Evolutionary conservation across 2,888 invertebrate genomes (phyloP).

Genomic region (Agonum fuliginosum): DNA sequence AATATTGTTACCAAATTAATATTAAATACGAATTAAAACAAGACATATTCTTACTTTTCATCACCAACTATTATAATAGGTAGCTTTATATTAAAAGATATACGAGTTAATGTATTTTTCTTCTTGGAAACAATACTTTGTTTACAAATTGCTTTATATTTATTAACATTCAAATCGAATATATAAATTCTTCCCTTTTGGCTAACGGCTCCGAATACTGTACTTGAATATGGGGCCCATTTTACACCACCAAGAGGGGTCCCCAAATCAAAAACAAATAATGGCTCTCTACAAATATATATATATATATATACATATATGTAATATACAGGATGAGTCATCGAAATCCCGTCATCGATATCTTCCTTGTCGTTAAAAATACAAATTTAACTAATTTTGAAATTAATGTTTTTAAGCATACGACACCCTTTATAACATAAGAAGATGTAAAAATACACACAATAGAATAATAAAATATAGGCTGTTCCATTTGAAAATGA

Average conservation of each 20-base stretch:
- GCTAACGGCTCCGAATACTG: conserved; percentile 95
- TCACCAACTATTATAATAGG: conserved; percentile 92
- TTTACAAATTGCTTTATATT: conserved; percentile 91
- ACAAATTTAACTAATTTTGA: no score
- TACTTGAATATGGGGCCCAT: conserved; percentile 98
- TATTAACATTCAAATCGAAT: conserved; percentile 93
- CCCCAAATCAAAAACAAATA: conserved; percentile 94
- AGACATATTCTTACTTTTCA: conserved; percentile 85
- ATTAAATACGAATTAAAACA: no score
- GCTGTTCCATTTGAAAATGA: no score
- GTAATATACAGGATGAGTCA: no score
- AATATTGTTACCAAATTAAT: no score
- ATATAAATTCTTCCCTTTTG: conserved; percentile 91
- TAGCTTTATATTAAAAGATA: conserved; percentile 86
- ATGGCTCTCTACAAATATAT: conserved; percentile 83
- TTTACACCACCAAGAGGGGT: conserved; percentile 94
- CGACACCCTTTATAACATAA: no score
- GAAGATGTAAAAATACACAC: no score
- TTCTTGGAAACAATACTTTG: conserved; percentile 92
- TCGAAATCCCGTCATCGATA: no score
- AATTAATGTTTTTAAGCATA: no score
- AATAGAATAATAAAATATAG: no score
- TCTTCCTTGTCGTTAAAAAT: no score
- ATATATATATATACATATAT: no score
- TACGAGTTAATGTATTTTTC: conserved; percentile 86